These are phyloP conservation scores for Phalacrocorax aristotelis DNA, from an alignment of 2,113 vertebrate species.

Conservation along the genomic window DNA sequence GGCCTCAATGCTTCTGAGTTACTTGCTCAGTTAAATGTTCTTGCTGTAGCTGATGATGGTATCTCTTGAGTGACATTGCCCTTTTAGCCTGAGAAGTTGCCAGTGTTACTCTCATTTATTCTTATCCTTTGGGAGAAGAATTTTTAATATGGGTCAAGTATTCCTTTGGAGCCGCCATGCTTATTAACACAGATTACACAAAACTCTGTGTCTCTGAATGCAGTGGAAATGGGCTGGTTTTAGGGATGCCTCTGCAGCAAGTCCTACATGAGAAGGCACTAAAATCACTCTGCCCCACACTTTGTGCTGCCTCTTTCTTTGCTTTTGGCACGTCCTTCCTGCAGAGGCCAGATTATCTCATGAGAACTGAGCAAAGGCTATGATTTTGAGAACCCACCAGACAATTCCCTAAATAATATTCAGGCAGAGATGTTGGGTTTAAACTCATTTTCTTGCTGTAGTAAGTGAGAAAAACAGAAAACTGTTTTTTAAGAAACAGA, in stretches of 20 bases:
- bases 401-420: background rate
- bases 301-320: background rate
- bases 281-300: background rate
- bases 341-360: background rate
- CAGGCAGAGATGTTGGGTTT: background rate
- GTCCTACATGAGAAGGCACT: background rate
- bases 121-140: background rate
- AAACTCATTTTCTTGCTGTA: background rate
- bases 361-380: background rate
- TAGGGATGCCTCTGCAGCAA: background rate
- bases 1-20: background rate
- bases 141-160: background rate
- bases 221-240: background rate
- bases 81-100: background rate
- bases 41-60: background rate
- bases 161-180: background rate
- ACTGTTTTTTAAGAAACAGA: background rate
- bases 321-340: background rate
- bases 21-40: background rate
- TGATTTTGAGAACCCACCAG: background rate
- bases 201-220: background rate
- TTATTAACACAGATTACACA: background rate
- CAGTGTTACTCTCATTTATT: background rate
- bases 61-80: background rate
- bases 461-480: background rate